A percentile compares a stretch with the other conserved stretches of the same genome.
phyloP scores from a whole-genome alignment of 2,888 invertebrate genomes.

The Habroteleia sp. region DNA sequence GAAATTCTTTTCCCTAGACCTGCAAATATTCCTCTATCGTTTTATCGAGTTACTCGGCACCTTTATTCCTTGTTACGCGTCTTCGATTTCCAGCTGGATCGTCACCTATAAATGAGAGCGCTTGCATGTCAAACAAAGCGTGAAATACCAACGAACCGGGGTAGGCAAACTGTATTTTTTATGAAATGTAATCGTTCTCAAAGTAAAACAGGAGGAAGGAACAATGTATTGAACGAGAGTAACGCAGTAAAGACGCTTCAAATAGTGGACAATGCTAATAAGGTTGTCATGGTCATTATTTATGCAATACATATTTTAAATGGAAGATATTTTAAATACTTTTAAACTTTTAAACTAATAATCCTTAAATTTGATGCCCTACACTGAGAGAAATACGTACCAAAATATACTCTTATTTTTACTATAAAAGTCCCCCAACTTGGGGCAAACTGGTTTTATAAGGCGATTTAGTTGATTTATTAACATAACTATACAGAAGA shows the following conservation, averaged over 20 bases:
- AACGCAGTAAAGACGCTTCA: neutral
- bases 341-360: too few species aligned
- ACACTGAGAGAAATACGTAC: too few species aligned
- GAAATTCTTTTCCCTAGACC: constrained; percentile 68
- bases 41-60: constrained; percentile 25
- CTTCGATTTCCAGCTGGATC: constrained; percentile 49
- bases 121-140: constrained; percentile 45
- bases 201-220: constrained; percentile 19
- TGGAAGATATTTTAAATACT: too few species aligned
- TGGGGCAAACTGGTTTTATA: too few species aligned
- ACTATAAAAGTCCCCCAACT: too few species aligned
- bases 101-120: constrained; percentile 30
- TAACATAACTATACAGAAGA: too few species aligned
- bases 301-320: too few species aligned
- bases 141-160: constrained; percentile 36
- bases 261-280: too few species aligned
- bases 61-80: constrained; percentile 37
- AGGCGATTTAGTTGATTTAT: too few species aligned
- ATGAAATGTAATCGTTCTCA: constrained; percentile 15
- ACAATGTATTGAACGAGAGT: constrained; percentile 8
- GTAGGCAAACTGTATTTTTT: constrained; percentile 36
- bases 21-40: constrained; percentile 66
- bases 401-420: too few species aligned
- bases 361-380: too few species aligned
- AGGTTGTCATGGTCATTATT: too few species aligned